Conservation (phyloP, 2,888 invertebrate species). For the Xylophagus ater region DNA sequence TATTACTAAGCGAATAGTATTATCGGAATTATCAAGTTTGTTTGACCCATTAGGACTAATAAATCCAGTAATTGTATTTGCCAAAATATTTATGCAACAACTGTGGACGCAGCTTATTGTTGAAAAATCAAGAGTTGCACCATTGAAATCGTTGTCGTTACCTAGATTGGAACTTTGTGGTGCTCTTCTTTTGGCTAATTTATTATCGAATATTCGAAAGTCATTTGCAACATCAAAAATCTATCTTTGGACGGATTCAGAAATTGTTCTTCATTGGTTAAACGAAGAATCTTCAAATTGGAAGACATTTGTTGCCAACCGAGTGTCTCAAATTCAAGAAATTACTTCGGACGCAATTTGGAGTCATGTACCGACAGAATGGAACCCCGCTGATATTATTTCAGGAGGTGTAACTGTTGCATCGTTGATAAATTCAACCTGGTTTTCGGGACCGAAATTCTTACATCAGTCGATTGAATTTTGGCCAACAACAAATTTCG, state of each 20-base stretch:
- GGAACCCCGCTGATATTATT: constrained; percentile 27
- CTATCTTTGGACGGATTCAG: constrained; percentile 21
- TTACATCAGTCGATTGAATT: neutral
- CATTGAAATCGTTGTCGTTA: constrained; percentile 17
- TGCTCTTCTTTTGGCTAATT: no score
- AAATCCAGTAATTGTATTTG: no score
- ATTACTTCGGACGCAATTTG: constrained; percentile 19
- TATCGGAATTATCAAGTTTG: no score
- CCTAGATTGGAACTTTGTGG: constrained; percentile 19
- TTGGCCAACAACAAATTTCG: constrained; percentile 8
- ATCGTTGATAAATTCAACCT: neutral
- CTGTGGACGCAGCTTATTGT: no score
- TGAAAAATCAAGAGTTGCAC: constrained; percentile 11
- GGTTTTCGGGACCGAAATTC: constrained; percentile 9
- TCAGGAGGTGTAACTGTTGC: constrained; percentile 20
- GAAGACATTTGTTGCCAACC: constrained; percentile 23
- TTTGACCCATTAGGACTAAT: no score
- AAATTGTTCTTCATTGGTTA: constrained; percentile 18
- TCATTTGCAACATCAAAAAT: no score
- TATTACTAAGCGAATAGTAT: no score
- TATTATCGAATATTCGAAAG: no score
- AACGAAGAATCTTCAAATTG: constrained; percentile 11
- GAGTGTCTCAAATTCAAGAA: constrained; percentile 24
- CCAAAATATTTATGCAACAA: no score
- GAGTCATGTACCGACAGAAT: constrained; percentile 21